phyloP scores from a whole-genome alignment of 1,140 invertebrate species.

The Palaemon carinicauda region DNA sequence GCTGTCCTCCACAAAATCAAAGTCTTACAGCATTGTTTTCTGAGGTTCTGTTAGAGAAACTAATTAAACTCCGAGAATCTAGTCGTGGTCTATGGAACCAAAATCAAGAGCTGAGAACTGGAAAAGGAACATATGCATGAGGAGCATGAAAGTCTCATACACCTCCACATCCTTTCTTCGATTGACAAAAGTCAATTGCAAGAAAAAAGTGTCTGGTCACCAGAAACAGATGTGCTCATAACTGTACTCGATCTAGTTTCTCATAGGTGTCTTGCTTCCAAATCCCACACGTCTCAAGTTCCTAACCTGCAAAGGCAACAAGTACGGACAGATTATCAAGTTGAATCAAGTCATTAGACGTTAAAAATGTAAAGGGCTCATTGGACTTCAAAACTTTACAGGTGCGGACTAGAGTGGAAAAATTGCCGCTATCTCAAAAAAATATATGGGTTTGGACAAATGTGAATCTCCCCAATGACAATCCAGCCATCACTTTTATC shows the following conservation, averaged over 20 bases:
- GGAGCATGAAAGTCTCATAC: constrained; percentile 12
- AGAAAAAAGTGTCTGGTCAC: neutral
- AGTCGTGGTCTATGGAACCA: neutral
- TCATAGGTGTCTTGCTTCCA: neutral
- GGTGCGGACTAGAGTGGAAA: constrained; percentile 20
- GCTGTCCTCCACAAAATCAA: neutral
- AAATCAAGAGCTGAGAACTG: constrained; percentile 2
- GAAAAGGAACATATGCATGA: neutral
- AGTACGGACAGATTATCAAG: neutral
- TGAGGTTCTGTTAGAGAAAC: neutral
- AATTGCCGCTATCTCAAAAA: constrained; percentile 6
- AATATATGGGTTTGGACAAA: neutral
- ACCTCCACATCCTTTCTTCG: neutral
- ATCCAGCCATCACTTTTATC: constrained; percentile 5
- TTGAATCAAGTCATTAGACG: neutral
- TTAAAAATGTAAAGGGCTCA: neutral
- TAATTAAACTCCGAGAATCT: neutral
- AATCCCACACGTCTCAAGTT: constrained; percentile 5
- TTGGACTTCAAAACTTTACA: constrained; percentile 16
- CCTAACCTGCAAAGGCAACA: neutral
- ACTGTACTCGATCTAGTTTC: neutral
- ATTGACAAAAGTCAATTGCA: neutral
- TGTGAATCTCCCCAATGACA: neutral
- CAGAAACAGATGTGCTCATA: constrained; percentile 15
- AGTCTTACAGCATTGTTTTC: neutral